Percentiles rank a stretch among this genome's conserved stretches.
Conservation (phyloP, 2,113 vertebrate species). For the Falco punctatus region DNA sequence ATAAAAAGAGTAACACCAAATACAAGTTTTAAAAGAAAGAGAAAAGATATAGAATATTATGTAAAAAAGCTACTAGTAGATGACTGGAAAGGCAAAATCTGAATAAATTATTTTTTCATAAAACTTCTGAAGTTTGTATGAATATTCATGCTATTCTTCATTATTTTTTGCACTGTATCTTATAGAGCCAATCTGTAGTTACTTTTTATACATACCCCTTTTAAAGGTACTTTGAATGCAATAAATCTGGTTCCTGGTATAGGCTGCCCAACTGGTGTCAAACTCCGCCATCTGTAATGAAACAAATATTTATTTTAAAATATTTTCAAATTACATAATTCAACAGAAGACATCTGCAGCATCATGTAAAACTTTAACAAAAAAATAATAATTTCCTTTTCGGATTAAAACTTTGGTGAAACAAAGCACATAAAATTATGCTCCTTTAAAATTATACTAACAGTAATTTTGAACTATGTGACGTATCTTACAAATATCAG, state of each 20-base stretch:
- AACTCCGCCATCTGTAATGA: slow-evolving; percentile 72
- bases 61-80: not conserved
- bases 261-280: slow-evolving; percentile 72
- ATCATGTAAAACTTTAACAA: not conserved
- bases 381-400: not conserved
- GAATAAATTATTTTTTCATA: not conserved
- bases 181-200: not conserved
- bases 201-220: slow-evolving; percentile 71
- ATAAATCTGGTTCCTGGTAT: slow-evolving; percentile 75
- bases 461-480: not conserved
- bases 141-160: not conserved
- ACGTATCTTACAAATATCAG: not conserved
- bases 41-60: not conserved
- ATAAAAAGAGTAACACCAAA: not conserved
- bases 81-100: not conserved
- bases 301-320: slow-evolving; percentile 3
- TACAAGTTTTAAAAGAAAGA: not conserved
- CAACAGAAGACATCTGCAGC: not conserved
- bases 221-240: slow-evolving; percentile 79
- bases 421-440: not conserved
- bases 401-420: not conserved
- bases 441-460: not conserved
- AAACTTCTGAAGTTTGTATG: not conserved
- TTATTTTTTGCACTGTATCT: not conserved
- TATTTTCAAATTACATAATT: not conserved